Percentiles rank a stretch among this genome's conserved stretches.
Evolutionary conservation across 2,113 vertebrate genomes (phyloP).

Genomic region (Cairina moschata): DNA sequence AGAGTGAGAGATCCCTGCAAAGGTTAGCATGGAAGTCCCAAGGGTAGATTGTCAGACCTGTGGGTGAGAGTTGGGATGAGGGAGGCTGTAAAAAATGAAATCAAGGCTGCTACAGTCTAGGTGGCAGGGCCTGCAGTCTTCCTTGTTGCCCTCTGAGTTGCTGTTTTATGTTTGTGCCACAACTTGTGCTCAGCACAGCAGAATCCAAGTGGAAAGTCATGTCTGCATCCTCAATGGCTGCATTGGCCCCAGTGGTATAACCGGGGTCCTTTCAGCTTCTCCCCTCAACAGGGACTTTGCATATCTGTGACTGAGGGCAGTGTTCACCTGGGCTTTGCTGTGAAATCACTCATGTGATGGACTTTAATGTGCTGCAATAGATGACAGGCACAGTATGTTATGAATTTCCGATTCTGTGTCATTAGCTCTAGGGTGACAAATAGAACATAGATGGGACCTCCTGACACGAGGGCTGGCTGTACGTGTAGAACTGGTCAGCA

Average conservation of each 20-base stretch:
- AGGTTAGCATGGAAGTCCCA: rapidly evolving
- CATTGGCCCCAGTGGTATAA: neutral
- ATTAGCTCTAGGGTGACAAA: neutral
- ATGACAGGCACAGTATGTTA: neutral
- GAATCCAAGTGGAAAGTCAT: neutral
- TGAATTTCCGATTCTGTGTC: neutral
- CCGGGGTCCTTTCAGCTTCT: neutral
- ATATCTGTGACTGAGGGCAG: rapidly evolving
- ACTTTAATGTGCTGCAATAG: neutral
- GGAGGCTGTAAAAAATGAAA: neutral
- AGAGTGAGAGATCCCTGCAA: neutral
- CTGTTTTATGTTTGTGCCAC: neutral
- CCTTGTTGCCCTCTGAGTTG: too few species aligned
- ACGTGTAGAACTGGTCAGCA: rapidly evolving
- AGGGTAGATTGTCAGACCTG: neutral
- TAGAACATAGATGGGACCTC: neutral
- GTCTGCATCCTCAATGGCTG: too few species aligned
- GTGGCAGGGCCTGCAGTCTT: neutral
- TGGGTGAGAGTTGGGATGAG: neutral
- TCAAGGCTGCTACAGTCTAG: neutral
- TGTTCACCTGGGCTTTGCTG: neutral
- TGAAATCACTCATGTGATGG: neutral
- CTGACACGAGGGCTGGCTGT: rapidly evolving
- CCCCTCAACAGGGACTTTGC: rapidly evolving
- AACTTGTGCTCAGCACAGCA: neutral